Percentiles rank a stretch among this genome's conserved stretches.
phyloP scores from a whole-genome alignment of 2,797 vertebrate genomes.

The Sebastes hubbsi region DNA sequence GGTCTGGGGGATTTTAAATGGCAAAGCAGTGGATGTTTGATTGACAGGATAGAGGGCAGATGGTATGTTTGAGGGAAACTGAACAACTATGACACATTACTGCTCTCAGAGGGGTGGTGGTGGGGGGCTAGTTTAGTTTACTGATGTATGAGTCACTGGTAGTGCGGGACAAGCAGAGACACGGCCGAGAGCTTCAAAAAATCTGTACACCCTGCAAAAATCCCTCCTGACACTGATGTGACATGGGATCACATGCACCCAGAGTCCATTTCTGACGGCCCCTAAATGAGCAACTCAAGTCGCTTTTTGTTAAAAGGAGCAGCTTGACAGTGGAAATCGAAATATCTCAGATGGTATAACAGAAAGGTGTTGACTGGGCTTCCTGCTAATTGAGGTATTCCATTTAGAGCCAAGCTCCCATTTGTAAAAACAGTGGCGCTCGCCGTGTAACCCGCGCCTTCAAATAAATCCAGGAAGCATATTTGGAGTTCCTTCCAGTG shows the following conservation, averaged over 20 bases:
- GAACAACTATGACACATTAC: constrained; percentile 59
- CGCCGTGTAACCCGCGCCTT: constrained; percentile 40
- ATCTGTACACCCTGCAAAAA: constrained; percentile 19
- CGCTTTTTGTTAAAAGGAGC: constrained; percentile 33
- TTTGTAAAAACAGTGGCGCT: constrained; percentile 56
- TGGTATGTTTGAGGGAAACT: constrained; percentile 66
- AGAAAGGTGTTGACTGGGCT: constrained; percentile 67
- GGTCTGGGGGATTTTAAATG: constrained; percentile 51
- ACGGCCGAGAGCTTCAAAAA: constrained; percentile 16
- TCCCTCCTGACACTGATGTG: constrained; percentile 38
- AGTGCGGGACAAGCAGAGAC: constrained; percentile 26
- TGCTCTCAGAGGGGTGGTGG: constrained; percentile 21
- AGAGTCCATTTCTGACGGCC: constrained; percentile 28
- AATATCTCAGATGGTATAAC: constrained; percentile 25
- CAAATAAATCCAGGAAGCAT: constrained; percentile 58
- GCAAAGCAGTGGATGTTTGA: constrained; percentile 53
- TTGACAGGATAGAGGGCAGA: constrained; percentile 67
- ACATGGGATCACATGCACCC: constrained; percentile 39
- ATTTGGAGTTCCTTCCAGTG: constrained; percentile 60
- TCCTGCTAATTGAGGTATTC: constrained; percentile 70
- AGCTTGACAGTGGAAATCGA: constrained; percentile 41
- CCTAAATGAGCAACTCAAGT: constrained; percentile 40
- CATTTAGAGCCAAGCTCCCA: constrained; percentile 47
- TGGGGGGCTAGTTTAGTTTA: constrained; percentile 23
- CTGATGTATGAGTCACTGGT: constrained; percentile 48